Base-by-base conservation (phyloP, 2,888 invertebrate species). In the Nomada goodeniana region DNA sequence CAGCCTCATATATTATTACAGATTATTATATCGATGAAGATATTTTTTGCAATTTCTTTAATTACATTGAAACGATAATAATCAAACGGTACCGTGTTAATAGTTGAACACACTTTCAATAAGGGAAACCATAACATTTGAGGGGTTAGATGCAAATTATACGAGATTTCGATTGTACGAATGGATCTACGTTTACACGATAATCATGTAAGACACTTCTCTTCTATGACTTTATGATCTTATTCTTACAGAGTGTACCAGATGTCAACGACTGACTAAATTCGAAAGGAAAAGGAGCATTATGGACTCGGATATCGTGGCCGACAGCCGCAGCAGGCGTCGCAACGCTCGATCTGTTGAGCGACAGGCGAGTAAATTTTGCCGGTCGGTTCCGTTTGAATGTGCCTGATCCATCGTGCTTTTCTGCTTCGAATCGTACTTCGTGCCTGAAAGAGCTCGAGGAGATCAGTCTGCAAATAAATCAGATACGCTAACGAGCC, bases 401-500 rank as follows among this genome's bases (percentile, higher is more conserved):
- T 53, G 59, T 44, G 80, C 53, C 55, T 44, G 67, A 82, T 67
- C 64, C 57, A 9, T 10, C 68, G 42, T 20, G 50, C 47, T 63
- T 55, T 11, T 44, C 67, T 67, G 44, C 67, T 74, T 82, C 42
- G 18, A 36, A 69, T 73, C 71, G 53, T 72, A 60, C 71, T 82
- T 60, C 60, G 61, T 13, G 72, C 15, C 23, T 74, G 83, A 83
- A 75, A 74, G 36, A 71, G 71, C 52, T 70, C 72, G 59, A 75
- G 71, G 29, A 69, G 55, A 63, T 76, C 60, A 57, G 55, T 64
- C 83, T 72, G 83, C 77, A 69, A 83, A 83, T 83, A 82, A 83
- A 82, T 82, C 75, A 82, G 82, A 75, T 78, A 60, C 68, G 69
- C 26, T 82, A 82, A 82, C 76, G 47, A 82, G 80, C 36, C 57